phyloP scores from a whole-genome alignment of 2,888 invertebrate species.

The Amorpha juglandis region DNA sequence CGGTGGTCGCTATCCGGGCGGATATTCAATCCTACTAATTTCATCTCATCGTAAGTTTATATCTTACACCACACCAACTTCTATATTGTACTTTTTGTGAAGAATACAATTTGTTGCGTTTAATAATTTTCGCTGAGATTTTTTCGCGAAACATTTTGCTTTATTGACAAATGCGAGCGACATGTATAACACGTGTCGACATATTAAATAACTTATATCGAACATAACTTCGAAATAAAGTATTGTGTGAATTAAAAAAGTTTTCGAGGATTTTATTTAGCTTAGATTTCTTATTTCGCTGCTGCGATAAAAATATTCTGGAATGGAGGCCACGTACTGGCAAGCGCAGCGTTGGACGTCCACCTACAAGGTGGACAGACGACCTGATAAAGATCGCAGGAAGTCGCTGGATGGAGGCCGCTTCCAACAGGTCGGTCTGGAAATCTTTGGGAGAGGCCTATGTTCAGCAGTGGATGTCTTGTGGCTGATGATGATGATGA shows the following conservation, averaged over 20 bases:
- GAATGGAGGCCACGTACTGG: no score
- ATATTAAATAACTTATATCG: constrained; percentile 15
- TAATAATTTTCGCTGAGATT: constrained; percentile 25
- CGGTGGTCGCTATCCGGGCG: no score
- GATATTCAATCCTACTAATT: no score
- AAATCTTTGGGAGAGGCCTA: no score
- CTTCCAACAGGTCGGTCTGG: no score
- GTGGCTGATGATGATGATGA: no score
- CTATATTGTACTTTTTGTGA: constrained; percentile 24
- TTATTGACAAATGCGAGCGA: constrained; percentile 13
- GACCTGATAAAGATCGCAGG: no score
- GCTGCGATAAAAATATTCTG: no score
- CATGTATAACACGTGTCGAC: constrained; percentile 5
- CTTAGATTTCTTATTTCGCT: neutral
- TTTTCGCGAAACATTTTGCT: constrained; percentile 12
- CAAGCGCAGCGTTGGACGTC: no score
- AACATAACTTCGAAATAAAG: neutral
- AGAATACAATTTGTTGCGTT: constrained; percentile 24
- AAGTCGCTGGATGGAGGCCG: no score
- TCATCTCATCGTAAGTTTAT: neutral
- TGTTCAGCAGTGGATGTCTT: no score
- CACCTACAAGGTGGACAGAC: no score
- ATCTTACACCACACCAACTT: neutral
- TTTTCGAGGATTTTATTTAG: neutral
- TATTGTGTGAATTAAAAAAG: constrained; percentile 6